A percentile compares a stretch with the other conserved stretches of the same genome.
phyloP scores from a whole-genome alignment of 37 sponge, comb jelly and placozoan genomes.

The Halisarca cf. caerulea region DNA sequence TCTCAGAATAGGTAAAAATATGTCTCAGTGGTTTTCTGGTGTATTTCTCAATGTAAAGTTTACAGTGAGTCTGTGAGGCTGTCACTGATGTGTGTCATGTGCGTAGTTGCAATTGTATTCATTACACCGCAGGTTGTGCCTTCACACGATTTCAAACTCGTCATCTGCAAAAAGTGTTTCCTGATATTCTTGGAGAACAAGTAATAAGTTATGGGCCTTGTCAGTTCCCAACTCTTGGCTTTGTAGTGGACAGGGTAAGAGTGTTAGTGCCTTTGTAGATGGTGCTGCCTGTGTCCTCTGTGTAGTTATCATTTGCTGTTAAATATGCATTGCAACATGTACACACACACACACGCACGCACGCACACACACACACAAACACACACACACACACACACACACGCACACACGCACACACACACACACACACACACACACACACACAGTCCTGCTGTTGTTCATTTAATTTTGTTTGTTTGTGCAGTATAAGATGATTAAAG shows the following conservation, averaged over 20 bases:
- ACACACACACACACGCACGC: constrained; percentile 11
- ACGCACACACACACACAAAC: constrained; percentile 35
- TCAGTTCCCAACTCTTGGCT: constrained; percentile 99
- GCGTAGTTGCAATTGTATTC: neutral
- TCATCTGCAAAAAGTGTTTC: constrained; percentile 70
- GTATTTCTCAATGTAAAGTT: no score
- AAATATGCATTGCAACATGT: neutral
- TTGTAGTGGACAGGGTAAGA: constrained; percentile 96
- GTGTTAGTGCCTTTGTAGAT: no score
- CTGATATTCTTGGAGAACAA: constrained; percentile 72
- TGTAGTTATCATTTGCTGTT: no score
- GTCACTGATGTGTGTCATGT: neutral
- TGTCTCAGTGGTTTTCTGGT: no score
- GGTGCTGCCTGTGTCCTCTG: no score
- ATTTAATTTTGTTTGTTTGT: neutral
- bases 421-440: constrained; percentile 24
- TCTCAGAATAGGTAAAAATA: constrained; percentile 93
- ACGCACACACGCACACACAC: constrained; percentile 23
- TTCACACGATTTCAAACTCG: constrained; percentile 98
- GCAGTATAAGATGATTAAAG: constrained; percentile 89
- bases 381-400: constrained; percentile 33
- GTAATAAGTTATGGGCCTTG: constrained; percentile 97
- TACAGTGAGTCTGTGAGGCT: no score
- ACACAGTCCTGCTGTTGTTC: neutral
- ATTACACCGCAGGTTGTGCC: constrained; percentile 69